Evolutionary conservation across 2,888 invertebrate species (phyloP).

Genomic region (Lasioglossum calceatum): DNA sequence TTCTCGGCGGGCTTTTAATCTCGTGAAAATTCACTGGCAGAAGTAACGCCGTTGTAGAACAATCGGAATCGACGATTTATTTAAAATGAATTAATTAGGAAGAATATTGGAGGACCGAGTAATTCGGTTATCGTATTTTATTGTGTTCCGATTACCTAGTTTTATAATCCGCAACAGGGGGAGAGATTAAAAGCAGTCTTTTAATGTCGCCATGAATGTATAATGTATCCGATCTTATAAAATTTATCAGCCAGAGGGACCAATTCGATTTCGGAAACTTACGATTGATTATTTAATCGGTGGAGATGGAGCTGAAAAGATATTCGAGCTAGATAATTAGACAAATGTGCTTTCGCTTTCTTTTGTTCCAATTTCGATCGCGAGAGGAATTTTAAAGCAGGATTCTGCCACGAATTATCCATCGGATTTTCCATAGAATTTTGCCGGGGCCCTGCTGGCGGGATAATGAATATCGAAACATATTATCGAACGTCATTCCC

Average conservation of each 20-base stretch:
- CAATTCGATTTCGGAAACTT: neutral
- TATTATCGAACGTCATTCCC: constrained; percentile 35
- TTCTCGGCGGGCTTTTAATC: neutral
- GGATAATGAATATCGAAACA: constrained; percentile 17
- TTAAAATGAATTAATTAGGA: neutral
- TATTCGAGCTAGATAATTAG: constrained; percentile 6
- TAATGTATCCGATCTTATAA: neutral
- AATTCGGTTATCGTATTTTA: neutral
- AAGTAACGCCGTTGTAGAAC: neutral
- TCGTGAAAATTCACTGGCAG: neutral
- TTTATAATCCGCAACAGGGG: neutral
- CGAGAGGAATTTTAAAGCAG: neutral
- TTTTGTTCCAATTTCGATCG: neutral
- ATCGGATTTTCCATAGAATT: constrained; percentile 10
- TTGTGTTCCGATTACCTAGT: neutral
- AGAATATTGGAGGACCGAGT: neutral
- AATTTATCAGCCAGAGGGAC: neutral
- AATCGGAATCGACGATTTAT: neutral
- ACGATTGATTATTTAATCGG: neutral
- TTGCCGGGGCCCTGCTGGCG: neutral
- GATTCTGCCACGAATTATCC: neutral
- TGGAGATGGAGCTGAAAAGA: neutral
- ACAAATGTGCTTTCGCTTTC: neutral
- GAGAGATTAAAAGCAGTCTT: neutral
- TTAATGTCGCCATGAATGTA: neutral